Evolutionary conservation across 2,797 vertebrate species (phyloP), one percentile per base, ranked within the genome.

Genomic region (Crax fasciolata): DNA sequence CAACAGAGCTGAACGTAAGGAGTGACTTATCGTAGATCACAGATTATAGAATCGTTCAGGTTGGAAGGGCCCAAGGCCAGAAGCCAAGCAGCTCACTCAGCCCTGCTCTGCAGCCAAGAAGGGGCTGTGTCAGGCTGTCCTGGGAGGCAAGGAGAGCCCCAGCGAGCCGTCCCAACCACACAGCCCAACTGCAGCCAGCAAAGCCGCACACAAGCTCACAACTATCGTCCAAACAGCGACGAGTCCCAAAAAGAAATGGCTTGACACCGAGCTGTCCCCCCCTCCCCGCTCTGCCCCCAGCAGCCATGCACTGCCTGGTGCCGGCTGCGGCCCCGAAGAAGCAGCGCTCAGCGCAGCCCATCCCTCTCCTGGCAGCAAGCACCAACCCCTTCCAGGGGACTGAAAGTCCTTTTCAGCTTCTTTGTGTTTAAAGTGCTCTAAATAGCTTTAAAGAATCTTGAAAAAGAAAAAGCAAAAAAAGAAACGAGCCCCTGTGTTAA

Each of bases 381-480:
- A 93, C 95, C 88, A 59, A 54, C 51, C 88, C 93, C 85, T 95
- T 92, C 94, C 91, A 88, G 92, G 0, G 3, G 72, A 71, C 90
- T 95, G 87, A 97, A 96, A 96, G 92, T 95, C 90, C 96, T 91
- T 97, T 98, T 97, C 96, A 92, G 91, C 77, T 91, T 91, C 96
- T 97, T 97, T 98, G 96, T 97, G 92, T 94, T 96, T 98, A 97
- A 97, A 97, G 97, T 95, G 94, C 89, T 95, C 87, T 95, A 97
- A 98, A 97, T 73, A 96, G 96, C 92, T 96, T 97, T 96, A 97
- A 97, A 97, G 96, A 97, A 81, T 80, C 28, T 62, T 44, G 48
- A 61, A 6, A 43, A 39, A 67, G 25, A 44, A 16, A 32, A 10
- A 23, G 10, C 44, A 25, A 2, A 5, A 5, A 86, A 94, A 97